Percentiles rank a stretch among this genome's conserved stretches.
phyloP scores from a whole-genome alignment of 2,888 invertebrate genomes.

The Brachyopa scutellaris region DNA sequence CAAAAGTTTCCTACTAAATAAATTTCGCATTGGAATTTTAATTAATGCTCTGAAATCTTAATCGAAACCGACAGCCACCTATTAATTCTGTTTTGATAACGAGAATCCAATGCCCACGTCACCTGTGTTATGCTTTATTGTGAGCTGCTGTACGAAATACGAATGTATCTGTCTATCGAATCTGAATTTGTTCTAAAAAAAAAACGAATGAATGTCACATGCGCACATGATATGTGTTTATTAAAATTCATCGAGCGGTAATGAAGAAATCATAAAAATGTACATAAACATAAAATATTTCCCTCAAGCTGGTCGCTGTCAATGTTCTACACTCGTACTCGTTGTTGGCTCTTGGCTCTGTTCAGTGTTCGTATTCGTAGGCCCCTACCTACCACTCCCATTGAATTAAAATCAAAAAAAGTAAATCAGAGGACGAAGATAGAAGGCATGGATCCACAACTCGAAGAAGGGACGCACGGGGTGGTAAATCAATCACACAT shows the following conservation, averaged over 20 bases:
- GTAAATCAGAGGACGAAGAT: conserved; percentile 20
- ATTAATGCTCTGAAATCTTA: not conserved
- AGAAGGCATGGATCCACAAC: not conserved
- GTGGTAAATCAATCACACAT: conserved; percentile 70
- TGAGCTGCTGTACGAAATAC: too few relatives aligned
- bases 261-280: conserved; percentile 67
- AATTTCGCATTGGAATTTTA: not conserved
- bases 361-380: not conserved
- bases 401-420: conserved; percentile 47
- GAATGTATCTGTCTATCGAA: conserved; percentile 9
- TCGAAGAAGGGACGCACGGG: conserved; percentile 51
- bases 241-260: conserved; percentile 65
- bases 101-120: conserved; percentile 2
- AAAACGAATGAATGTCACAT: not conserved
- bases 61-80: not conserved
- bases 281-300: conserved; percentile 56
- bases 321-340: too few relatives aligned
- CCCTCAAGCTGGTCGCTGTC: conserved; percentile 1
- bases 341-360: not conserved
- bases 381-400: conserved; percentile 50
- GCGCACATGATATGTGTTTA: conserved; percentile 35
- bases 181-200: not conserved
- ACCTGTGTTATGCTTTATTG: too few relatives aligned
- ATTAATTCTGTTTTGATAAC: not conserved
- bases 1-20: not conserved